Conservation (phyloP, 64 coral and sea anemone genomes). For the Stichodactyla helianthus region DNA sequence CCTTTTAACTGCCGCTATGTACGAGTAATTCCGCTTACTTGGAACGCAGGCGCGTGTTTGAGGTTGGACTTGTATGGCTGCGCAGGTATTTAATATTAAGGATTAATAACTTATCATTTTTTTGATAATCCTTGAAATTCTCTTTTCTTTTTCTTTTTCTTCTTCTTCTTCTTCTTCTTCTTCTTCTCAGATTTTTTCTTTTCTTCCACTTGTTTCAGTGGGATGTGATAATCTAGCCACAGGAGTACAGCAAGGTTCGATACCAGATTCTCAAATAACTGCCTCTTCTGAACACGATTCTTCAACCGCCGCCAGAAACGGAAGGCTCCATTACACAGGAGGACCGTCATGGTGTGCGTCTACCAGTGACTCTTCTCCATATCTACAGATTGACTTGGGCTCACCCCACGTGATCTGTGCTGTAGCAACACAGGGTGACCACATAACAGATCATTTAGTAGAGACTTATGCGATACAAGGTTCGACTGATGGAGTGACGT, state of each 20-base stretch:
- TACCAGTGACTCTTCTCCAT: slow-evolving; percentile 10
- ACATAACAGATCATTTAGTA: not conserved
- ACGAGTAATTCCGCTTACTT: slow-evolving; percentile 20
- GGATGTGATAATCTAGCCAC: not conserved
- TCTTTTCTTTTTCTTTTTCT: not conserved
- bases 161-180: too few species aligned
- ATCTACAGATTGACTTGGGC: slow-evolving; percentile 16
- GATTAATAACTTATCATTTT: not conserved
- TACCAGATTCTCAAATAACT: slow-evolving; percentile 7
- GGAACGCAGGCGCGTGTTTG: slow-evolving; percentile 1
- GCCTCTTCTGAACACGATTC: slow-evolving; percentile 23
- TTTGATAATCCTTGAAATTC: too few species aligned
- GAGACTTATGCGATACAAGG: not conserved
- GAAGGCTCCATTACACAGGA: not conserved
- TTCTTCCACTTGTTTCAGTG: not conserved
- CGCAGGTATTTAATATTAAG: not conserved
- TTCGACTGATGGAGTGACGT: not conserved
- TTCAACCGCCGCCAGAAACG: not conserved
- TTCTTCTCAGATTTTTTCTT: too few species aligned
- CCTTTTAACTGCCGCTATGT: slow-evolving; percentile 20
- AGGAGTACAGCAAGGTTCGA: not conserved
- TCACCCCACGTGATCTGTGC: not conserved
- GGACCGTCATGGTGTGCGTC: slow-evolving; percentile 21
- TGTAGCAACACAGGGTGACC: slow-evolving; percentile 15
- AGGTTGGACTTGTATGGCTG: slow-evolving; percentile 45